Percentiles rank a stretch among this genome's conserved stretches.
Evolutionary conservation across 1,140 invertebrate genomes (phyloP).

Genomic region (Plutomurus gul): DNA sequence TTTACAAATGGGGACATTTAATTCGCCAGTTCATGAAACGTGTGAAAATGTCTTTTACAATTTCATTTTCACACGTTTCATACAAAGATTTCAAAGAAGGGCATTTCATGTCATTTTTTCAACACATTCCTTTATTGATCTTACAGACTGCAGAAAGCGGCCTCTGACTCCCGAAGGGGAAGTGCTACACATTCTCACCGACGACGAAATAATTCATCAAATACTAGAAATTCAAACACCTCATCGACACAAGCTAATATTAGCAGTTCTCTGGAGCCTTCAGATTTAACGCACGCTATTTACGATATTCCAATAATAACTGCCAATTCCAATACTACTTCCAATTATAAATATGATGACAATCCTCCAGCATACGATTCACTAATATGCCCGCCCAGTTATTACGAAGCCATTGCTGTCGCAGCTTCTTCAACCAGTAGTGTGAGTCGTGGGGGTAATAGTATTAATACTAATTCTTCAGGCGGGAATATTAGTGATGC

Average conservation of each 20-base stretch:
- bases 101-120: background rate
- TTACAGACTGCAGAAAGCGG: background rate
- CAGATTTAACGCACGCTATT: conserved; percentile 6
- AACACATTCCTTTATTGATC: background rate
- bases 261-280: background rate
- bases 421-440: background rate
- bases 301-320: conserved; percentile 32
- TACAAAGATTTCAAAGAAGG: no score
- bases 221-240: background rate
- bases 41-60: no score
- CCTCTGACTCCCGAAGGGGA: background rate
- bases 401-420: conserved; percentile 19
- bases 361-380: conserved; percentile 26
- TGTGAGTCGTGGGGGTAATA: no score
- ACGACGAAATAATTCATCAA: background rate
- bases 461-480: no score
- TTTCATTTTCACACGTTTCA: no score
- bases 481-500: no score
- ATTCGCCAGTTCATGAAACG: no score
- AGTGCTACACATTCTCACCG: background rate
- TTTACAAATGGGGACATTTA: no score
- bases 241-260: background rate
- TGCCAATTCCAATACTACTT: background rate
- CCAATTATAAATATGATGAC: background rate
- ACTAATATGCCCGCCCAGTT: conserved; percentile 27